Conservation (phyloP, 2,888 invertebrate species). For the Entomobrya proxima region DNA sequence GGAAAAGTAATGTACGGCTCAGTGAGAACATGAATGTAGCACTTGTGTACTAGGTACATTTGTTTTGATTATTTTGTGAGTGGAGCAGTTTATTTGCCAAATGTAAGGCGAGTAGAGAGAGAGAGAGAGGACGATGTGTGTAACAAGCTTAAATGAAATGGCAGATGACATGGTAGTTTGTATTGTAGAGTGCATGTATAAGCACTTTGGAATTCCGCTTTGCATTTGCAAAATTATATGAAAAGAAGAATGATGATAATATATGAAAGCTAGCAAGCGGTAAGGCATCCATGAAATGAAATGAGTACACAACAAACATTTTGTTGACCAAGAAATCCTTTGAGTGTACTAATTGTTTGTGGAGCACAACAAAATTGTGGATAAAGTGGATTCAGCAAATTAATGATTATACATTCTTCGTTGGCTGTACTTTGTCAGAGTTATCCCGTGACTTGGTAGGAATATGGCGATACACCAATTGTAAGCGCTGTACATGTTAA, state of each 20-base stretch:
- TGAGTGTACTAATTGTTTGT: background rate
- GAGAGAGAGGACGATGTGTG: background rate
- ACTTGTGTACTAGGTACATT: background rate
- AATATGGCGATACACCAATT: too few relatives aligned
- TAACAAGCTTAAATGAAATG: background rate
- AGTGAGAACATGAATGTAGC: too few relatives aligned
- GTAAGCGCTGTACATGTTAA: too few relatives aligned
- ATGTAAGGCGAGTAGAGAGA: background rate
- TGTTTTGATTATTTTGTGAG: constrained; percentile 13
- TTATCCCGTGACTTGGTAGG: too few relatives aligned
- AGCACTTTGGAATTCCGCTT: background rate
- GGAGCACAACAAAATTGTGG: too few relatives aligned
- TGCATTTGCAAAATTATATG: background rate
- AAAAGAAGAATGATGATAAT: background rate
- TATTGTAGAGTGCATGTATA: too few relatives aligned
- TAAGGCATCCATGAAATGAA: background rate
- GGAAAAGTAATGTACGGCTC: background rate
- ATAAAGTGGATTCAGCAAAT: background rate
- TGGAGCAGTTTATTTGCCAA: background rate
- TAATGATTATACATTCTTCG: background rate
- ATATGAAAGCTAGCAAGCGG: too few relatives aligned
- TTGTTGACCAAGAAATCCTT: background rate
- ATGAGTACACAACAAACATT: background rate
- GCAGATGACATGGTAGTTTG: background rate
- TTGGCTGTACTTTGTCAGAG: background rate